phyloP scores from a whole-genome alignment of 2,888 invertebrate species.

The Calameuta idolon region DNA sequence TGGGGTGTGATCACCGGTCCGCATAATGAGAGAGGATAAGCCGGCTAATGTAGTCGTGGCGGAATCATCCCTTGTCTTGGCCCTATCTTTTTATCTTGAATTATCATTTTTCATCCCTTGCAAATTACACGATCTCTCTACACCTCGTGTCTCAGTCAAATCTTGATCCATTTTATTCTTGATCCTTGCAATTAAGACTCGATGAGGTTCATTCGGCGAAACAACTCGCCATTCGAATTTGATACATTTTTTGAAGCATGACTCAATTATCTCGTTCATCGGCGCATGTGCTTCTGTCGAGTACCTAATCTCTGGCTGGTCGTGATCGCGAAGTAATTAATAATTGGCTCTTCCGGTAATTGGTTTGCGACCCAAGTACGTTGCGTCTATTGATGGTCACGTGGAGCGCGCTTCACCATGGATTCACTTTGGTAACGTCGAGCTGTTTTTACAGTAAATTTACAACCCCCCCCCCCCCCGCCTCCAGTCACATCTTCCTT shows the following conservation, averaged over 20 bases:
- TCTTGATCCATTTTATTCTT: background rate
- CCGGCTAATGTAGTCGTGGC: slow-evolving; percentile 48
- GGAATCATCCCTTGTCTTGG: slow-evolving; percentile 37
- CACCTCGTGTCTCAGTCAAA: background rate
- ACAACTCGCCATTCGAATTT: background rate
- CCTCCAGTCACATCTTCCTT: background rate
- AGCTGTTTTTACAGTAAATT: background rate
- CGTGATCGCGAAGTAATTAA: background rate
- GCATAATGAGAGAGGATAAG: slow-evolving; percentile 53
- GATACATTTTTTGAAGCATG: background rate
- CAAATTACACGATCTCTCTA: background rate
- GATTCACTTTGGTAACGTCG: background rate
- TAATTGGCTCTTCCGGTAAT: background rate
- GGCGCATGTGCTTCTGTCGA: background rate
- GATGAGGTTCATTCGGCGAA: background rate
- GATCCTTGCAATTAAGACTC: background rate
- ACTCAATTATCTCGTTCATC: background rate
- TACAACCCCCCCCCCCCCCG: background rate
- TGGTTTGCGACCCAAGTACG: background rate
- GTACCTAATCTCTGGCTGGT: background rate
- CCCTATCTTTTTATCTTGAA: slow-evolving; percentile 7
- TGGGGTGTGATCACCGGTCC: slow-evolving; percentile 42
- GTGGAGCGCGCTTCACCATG: background rate
- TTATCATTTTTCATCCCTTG: slow-evolving; percentile 20
- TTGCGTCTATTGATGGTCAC: background rate